A percentile compares a stretch with the other conserved stretches of the same genome.
Conservation (phyloP, 2,888 invertebrate species). For the Harpalus rubripes region DNA sequence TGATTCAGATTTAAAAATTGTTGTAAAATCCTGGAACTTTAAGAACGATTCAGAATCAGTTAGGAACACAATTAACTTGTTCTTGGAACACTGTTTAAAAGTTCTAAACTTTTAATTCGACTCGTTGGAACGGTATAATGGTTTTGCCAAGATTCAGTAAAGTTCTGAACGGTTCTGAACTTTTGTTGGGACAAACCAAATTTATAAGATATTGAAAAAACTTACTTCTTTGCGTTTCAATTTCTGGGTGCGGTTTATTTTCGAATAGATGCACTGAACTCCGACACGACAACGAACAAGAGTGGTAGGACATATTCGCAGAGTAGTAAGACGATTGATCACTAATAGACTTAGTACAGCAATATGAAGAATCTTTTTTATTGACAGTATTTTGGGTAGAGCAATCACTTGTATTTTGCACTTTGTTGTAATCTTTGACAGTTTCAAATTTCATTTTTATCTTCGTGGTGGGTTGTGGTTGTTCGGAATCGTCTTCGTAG, state of each 20-base stretch:
- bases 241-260: neutral
- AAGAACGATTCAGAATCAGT: no score
- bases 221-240: neutral
- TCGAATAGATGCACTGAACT: neutral
- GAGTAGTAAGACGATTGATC: neutral
- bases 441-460: neutral
- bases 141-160: no score
- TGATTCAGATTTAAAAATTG: no score
- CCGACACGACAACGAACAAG: neutral
- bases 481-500: no score
- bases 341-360: neutral
- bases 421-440: neutral
- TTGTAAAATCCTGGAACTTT: no score
- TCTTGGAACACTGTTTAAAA: no score
- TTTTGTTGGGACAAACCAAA: no score
- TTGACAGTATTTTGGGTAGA: neutral
- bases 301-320: neutral
- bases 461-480: no score
- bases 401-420: neutral
- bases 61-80: no score
- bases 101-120: no score
- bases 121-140: no score
- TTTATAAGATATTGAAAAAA: neutral
- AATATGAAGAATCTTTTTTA: conserved; percentile 4
- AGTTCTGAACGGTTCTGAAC: no score